Base-by-base conservation (phyloP, 2,113 vertebrate genomes). In the Archocentrus centrarchus region DNA sequence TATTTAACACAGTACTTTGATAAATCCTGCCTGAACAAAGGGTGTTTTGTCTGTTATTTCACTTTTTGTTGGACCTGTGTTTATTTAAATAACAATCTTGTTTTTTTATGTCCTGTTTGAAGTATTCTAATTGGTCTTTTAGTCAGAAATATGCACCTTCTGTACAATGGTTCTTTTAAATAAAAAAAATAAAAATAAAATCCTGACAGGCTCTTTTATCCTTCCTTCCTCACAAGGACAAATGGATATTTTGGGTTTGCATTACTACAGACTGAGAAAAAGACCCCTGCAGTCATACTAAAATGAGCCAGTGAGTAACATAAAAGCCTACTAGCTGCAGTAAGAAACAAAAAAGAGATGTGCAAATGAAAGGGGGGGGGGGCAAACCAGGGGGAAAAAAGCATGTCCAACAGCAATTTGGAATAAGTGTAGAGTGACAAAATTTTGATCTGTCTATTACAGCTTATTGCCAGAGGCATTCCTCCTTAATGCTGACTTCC, bases 391-490 rank as follows among this genome's bases (percentile, higher is more conserved):
- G 0, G 11, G 24, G 44, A n/a, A 62, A 70, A 70, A 75, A 53
- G 35, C 3, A 66, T 63, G 32, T 81, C 73, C 17, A 32, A 59
- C 22, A 50, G 84, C 32, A 6, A 63, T 63, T 84, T 76, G 66
- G 50, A 82, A 55, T 35, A 53, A 77, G 50, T 39, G 27, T 39
- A 53, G 17, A 75, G 39, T 11, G 37, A 84, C 61, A 37, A 81
- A 79, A 85, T 81, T 84, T 82, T 76, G 63, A 89, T 86, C 22
- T 22, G 44, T 61, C 17, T 50, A n/a, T 83, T 80, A 55, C 30
- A 35, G 77, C 27, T 3, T 39, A 63, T 32, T 27, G 53, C 85
- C 81, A 47, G 62, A 78, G 66, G 83, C 30, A 1, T 14, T 78
- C 2, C 27, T 85, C 57, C 60, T 77, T 59, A 55, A 75, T 66